phyloP scores from a whole-genome alignment of 2,113 vertebrate genomes.

The Dromaius novaehollandiae region DNA sequence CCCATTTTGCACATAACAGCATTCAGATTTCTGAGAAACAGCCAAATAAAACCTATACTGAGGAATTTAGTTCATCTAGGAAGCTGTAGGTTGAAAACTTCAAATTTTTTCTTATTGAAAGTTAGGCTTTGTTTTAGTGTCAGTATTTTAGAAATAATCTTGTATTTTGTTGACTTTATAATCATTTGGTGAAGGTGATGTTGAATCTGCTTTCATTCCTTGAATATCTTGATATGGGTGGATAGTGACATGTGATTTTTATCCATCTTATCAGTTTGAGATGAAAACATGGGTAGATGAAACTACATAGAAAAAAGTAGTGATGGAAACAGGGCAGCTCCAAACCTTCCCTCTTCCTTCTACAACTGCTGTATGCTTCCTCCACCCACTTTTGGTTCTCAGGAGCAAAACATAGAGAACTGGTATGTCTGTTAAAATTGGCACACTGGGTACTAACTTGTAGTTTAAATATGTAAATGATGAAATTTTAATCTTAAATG shows the following conservation, averaged over 20 bases:
- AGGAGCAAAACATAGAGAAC: slow-evolving; percentile 24
- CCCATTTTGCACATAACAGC: not conserved
- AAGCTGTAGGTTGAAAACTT: slow-evolving; percentile 16
- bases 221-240: not conserved
- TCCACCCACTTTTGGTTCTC: not conserved
- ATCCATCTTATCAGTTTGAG: not conserved
- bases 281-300: not conserved
- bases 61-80: not conserved
- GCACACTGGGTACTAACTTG: not conserved
- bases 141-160: slow-evolving; percentile 47
- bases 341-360: not conserved
- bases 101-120: slow-evolving; percentile 30
- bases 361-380: not conserved
- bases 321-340: not conserved
- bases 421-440: not conserved
- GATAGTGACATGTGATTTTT: not conserved
- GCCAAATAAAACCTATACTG: not conserved
- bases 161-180: slow-evolving; percentile 26
- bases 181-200: not conserved
- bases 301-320: not conserved
- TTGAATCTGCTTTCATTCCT: not conserved
- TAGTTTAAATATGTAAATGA: not conserved
- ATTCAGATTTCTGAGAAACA: not conserved
- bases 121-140: slow-evolving; percentile 24
- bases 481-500: not conserved